Base-by-base conservation (phyloP, 2,113 vertebrate genomes). In the Morone saxatilis region DNA sequence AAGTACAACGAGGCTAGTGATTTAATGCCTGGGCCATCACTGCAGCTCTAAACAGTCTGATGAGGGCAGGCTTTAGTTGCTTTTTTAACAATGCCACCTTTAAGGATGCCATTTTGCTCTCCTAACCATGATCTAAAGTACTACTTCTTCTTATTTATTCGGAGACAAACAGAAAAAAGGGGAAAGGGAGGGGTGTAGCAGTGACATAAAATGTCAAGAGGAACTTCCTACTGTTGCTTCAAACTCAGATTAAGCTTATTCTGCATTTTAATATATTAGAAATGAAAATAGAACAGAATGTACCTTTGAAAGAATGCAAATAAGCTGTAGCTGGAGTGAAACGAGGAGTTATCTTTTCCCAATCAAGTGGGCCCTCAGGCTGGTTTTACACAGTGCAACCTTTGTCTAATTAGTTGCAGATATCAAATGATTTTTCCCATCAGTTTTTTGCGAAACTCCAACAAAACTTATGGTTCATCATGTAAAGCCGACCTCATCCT, bases 71-170 rank as follows among this genome's bases (percentile, higher is more conserved):
- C 22, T 40, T 17, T 47, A 20, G 7, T 51, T 60, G 10, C 12
- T 57, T 31, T 38, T 16, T 47, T 41, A 22, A 22, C 40, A 45
- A 56, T 7, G 59, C 22, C 40, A n/a, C 0, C 7, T 51, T 36
- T 22, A 40, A 50, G 5, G 43, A 13, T 68, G 4, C 47, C 45
- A 68, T 50, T 70, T 62, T 62, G 22, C 47, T 6, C n/a, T 31
- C 22, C 22, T 10, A 20, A 1, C 1, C 51, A 6, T 17, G 7
- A 68, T 53, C 3, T 0, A 51, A 62, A 74, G 56, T 19, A 70
- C 45, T 71, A 41, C 45, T 63, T 66, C 41, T 57, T 60, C 25
- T 48, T 59, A 7, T 75, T 43, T 36, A 51, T 54, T 41, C 36
- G 12, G 40, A 65, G 20, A 68, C 31, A 10, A 48, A 66, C 16